A percentile compares a stretch with the other conserved stretches of the same genome.
These are phyloP conservation scores for Knipowitschia caucasica DNA, from an alignment of 2,797 vertebrate genomes.

Conservation along the genomic window DNA sequence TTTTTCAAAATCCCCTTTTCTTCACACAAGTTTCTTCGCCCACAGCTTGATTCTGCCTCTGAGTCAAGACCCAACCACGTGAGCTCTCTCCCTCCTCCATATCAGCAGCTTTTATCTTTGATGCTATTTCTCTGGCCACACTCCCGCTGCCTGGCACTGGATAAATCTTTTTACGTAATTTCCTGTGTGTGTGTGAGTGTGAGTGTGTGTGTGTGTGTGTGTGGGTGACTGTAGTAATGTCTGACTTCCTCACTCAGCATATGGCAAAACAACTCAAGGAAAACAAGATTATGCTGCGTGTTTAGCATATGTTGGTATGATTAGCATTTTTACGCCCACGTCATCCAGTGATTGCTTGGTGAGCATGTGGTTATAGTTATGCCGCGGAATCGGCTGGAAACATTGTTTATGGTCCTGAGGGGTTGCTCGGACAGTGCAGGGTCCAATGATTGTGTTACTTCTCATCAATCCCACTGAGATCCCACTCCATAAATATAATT, in stretches of 20 bases:
- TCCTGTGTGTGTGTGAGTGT: neutral
- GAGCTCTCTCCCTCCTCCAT: slow-evolving; percentile 24
- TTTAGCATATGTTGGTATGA: slow-evolving; percentile 24
- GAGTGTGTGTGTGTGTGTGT: neutral
- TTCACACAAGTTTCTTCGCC: slow-evolving; percentile 38
- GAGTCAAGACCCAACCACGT: slow-evolving; percentile 32
- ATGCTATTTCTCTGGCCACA: slow-evolving; percentile 44
- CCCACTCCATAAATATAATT: slow-evolving; percentile 7
- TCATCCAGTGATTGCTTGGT: slow-evolving; percentile 17
- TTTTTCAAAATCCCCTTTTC: neutral
- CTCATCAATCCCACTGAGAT: slow-evolving; percentile 2
- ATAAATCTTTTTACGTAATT: slow-evolving; percentile 15
- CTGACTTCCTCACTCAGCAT: slow-evolving; percentile 19
- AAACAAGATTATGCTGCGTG: slow-evolving; percentile 18
- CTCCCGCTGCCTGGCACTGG: slow-evolving; percentile 11
- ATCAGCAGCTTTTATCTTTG: slow-evolving; percentile 45
- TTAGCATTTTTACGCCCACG: slow-evolving; percentile 41
- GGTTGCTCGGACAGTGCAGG: slow-evolving; percentile 7
- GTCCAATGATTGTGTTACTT: slow-evolving; percentile 4
- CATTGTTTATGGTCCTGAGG: neutral
- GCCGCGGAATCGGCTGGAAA: slow-evolving; percentile 16
- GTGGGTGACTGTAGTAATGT: slow-evolving; percentile 17
- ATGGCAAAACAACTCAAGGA: slow-evolving; percentile 32
- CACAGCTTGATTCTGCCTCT: slow-evolving; percentile 21
- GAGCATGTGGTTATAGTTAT: slow-evolving; percentile 23